Evolutionary conservation across 2,113 vertebrate species (phyloP).

Genomic region (Crypturellus undulatus): DNA sequence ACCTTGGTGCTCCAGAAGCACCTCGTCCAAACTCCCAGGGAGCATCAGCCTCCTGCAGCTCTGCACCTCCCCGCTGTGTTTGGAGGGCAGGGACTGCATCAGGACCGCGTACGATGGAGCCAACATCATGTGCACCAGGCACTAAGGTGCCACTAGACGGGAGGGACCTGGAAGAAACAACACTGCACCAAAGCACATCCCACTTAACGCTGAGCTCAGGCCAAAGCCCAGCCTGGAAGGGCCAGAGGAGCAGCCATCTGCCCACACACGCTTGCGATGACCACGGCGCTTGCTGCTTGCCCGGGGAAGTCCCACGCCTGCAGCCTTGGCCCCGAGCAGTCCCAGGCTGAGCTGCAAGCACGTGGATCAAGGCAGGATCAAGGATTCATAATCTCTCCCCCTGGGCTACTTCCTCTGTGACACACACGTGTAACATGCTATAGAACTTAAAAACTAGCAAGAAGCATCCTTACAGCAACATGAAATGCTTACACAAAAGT

Average conservation of each 20-base stretch:
- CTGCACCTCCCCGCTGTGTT: too few species aligned
- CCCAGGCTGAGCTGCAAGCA: fast-evolving
- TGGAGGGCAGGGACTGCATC: neutral
- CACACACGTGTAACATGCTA: fast-evolving
- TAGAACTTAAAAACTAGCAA: neutral
- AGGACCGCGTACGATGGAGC: neutral
- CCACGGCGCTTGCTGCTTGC: fast-evolving
- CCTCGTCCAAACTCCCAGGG: neutral
- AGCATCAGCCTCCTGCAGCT: neutral
- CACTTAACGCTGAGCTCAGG: neutral
- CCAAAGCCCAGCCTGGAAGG: neutral
- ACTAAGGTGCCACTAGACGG: too few species aligned
- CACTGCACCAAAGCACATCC: neutral
- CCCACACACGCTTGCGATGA: fast-evolving
- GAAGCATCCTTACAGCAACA: neutral
- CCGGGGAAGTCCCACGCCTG: too few species aligned
- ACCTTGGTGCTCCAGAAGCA: neutral
- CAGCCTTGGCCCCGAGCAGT: neutral
- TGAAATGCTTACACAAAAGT: fast-evolving
- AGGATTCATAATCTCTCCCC: fast-evolving
- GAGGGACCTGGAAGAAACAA: neutral
- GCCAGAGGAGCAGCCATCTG: neutral
- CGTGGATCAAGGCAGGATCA: neutral
- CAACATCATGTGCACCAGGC: too few species aligned
- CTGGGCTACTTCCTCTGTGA: neutral